Evolutionary conservation across 2,797 vertebrate species (phyloP).

Genomic region (Microcaecilia unicolor): DNA sequence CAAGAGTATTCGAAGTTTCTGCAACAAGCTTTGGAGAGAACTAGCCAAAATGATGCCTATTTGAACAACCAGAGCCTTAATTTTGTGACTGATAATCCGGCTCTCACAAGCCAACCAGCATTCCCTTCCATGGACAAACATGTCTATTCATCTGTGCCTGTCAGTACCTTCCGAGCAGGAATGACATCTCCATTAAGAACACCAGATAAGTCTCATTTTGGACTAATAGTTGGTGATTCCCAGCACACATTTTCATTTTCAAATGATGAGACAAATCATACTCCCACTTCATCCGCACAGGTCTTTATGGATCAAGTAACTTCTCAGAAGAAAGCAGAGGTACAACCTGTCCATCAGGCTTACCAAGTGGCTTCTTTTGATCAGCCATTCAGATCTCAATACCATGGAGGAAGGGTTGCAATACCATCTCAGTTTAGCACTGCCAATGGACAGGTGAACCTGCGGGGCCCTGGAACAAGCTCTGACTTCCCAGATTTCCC

Average conservation of each 20-base stretch:
- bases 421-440: constrained; percentile 87
- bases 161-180: constrained; percentile 82
- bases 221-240: constrained; percentile 88
- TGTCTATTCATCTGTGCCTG: constrained; percentile 80
- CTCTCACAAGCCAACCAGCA: constrained; percentile 79
- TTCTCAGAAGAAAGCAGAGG: constrained; percentile 91
- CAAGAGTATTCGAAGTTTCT: constrained; percentile 98
- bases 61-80: constrained; percentile 94
- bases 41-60: constrained; percentile 98
- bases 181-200: constrained; percentile 91
- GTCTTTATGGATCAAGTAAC: constrained; percentile 96
- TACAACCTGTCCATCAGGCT: constrained; percentile 84
- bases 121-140: constrained; percentile 91
- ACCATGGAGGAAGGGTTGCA: constrained; percentile 80
- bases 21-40: constrained; percentile 96
- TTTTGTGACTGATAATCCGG: constrained; percentile 87
- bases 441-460: constrained; percentile 91
- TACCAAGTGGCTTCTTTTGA: constrained; percentile 95
- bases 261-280: constrained; percentile 87
- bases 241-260: constrained; percentile 96
- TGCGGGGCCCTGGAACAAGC: constrained; percentile 78
- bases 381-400: constrained; percentile 91
- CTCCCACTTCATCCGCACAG: constrained; percentile 79
- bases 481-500: constrained; percentile 94
- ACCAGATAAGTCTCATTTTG: constrained; percentile 93